Evolutionary conservation across 2,113 vertebrate species (phyloP).

Genomic region (Carlito syrichta): DNA sequence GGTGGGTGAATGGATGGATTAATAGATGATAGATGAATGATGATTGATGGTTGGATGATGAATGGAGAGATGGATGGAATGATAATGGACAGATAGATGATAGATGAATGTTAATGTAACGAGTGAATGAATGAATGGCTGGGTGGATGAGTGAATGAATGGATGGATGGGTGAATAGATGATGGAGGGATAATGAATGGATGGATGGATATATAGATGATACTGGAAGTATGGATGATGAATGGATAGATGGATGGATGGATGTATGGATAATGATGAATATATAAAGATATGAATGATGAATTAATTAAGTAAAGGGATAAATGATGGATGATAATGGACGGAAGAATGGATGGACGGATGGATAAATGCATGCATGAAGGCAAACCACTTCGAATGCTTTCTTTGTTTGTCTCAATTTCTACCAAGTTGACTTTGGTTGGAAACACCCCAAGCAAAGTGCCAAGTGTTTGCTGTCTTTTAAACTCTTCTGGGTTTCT

Average conservation of each 20-base stretch:
- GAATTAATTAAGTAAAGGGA: too few relatives aligned
- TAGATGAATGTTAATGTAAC: too few relatives aligned
- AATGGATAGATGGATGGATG: neutral
- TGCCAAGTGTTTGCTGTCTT: neutral
- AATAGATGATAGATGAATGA: neutral
- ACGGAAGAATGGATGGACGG: neutral
- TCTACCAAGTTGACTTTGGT: neutral
- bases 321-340: neutral
- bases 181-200: too few relatives aligned
- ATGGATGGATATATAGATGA: neutral
- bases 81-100: neutral
- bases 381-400: neutral
- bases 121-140: fast-evolving
- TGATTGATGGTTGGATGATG: neutral
- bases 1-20: neutral
- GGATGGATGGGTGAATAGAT: neutral
- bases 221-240: too few relatives aligned
- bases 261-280: too few relatives aligned
- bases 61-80: neutral
- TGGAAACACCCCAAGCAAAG: neutral
- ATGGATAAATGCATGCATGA: too few relatives aligned
- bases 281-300: too few relatives aligned
- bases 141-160: too few relatives aligned
- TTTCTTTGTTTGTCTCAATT: neutral
- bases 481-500: too few relatives aligned